Base-by-base conservation (phyloP, 2,797 vertebrate species). In the Channa striata region DNA sequence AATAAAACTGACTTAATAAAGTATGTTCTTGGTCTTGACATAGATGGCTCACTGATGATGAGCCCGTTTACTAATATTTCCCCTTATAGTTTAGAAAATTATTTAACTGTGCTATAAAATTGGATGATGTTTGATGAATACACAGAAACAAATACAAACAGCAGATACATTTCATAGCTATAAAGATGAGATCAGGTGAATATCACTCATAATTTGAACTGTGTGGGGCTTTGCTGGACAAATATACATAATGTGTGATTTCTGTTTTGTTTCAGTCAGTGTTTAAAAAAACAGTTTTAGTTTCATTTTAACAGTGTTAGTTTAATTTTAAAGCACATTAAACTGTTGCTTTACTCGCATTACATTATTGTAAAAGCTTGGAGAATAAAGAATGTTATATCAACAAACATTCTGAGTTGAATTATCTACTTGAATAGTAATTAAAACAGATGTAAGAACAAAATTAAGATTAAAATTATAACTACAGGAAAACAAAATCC, bases 61-160 rank as follows among this genome's bases (percentile, higher is more conserved):
- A 73, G 21, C 61, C 42, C 52, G 59, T 65, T 30, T 44, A 36
- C 37, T 44, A 23, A 44, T 75, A 63, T 52, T 59, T 7, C 17
- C 47, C 62, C 62, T 59, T 74, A 64, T 72, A 60, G 39, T 52
- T 74, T 19, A 10, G 6, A 56, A 68, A 50, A 67, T 51, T 0
- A 52, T 69, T 76, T 43, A 66, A 44, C 34, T 48, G 12, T n/a
- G n/a, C 36, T 56, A 61, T 48, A 11, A 59, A 46, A 66, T 59
- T 34, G 17, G 20, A 64, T 77, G 50, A 30, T 19, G 46, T 71
- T 60, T 43, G 59, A 50, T 20, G 23, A 78, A 48, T 59, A 61
- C 44, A 67, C 52, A 59, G 23, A 71, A 14, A 44, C 23, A 13
- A 21, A 13, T n/a, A 40, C 12, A 63, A 61, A 59, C 23, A 50